These are phyloP conservation scores for Probosciger aterrimus DNA, from an alignment of 2,113 vertebrate species.

Conservation along the genomic window DNA sequence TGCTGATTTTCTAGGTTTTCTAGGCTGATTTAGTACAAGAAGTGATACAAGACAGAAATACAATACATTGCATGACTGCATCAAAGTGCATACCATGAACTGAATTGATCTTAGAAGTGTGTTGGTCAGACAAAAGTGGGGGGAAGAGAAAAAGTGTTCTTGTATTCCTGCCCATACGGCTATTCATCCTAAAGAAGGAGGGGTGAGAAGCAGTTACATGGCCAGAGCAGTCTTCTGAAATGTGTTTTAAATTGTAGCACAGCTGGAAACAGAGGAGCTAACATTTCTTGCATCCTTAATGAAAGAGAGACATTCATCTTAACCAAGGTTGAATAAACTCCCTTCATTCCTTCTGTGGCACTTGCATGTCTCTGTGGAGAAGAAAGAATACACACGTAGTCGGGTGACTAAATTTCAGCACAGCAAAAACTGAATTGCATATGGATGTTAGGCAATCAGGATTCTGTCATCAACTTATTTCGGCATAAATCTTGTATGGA, in stretches of 20 bases:
- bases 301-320: not conserved
- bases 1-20: not conserved
- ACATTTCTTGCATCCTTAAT: not conserved
- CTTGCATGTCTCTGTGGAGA: not conserved
- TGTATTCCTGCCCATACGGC: not conserved
- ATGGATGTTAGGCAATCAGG: not conserved
- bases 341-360: accelerated
- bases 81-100: not conserved
- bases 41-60: not conserved
- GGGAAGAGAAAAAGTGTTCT: not conserved
- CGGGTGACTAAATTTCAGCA: not conserved
- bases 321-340: not conserved
- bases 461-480: not conserved
- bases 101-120: not conserved
- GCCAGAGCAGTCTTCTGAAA: not conserved
- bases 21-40: not conserved
- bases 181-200: not conserved
- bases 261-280: not conserved
- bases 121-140: not conserved
- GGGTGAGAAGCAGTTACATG: not conserved
- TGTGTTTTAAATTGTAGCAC: not conserved
- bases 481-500: not conserved
- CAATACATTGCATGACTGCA: not conserved
- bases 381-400: not conserved
- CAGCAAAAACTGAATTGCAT: not conserved